A percentile compares a stretch with the other conserved stretches of the same genome.
Evolutionary conservation across 2,888 invertebrate species (phyloP).

Genomic region (Diabrotica balteata): DNA sequence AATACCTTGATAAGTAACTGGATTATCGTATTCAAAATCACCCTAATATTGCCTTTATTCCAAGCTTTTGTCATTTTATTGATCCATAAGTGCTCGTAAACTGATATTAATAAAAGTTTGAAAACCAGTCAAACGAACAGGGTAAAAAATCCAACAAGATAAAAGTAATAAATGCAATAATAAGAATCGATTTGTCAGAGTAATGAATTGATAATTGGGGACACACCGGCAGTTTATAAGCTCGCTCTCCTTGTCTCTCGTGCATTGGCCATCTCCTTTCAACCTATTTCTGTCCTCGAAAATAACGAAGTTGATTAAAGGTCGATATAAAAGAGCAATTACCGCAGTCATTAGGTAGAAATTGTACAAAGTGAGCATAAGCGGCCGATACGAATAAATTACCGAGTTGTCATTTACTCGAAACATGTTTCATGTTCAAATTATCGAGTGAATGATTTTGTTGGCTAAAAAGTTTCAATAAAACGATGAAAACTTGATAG

Average conservation of each 20-base stretch:
- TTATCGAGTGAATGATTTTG: no score
- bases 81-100: no score
- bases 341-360: constrained; percentile 14
- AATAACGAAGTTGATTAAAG: constrained; percentile 20
- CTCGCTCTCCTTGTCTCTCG: background rate
- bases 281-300: background rate
- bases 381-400: background rate
- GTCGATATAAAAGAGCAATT: constrained; percentile 20
- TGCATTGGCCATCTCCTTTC: background rate
- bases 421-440: no score
- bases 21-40: no score
- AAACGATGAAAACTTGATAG: no score
- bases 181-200: constrained; percentile 13
- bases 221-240: constrained; percentile 7
- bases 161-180: constrained; percentile 7
- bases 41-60: no score
- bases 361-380: constrained; percentile 16
- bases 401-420: background rate
- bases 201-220: constrained; percentile 11
- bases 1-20: no score
- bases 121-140: no score
- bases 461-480: no score
- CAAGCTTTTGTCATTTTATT: no score
- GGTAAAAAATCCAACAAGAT: background rate
- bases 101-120: no score